Evolutionary conservation across 2,113 vertebrate species (phyloP), one percentile per base, ranked within the genome.

Genomic region (Ctenodactylus gundi): DNA sequence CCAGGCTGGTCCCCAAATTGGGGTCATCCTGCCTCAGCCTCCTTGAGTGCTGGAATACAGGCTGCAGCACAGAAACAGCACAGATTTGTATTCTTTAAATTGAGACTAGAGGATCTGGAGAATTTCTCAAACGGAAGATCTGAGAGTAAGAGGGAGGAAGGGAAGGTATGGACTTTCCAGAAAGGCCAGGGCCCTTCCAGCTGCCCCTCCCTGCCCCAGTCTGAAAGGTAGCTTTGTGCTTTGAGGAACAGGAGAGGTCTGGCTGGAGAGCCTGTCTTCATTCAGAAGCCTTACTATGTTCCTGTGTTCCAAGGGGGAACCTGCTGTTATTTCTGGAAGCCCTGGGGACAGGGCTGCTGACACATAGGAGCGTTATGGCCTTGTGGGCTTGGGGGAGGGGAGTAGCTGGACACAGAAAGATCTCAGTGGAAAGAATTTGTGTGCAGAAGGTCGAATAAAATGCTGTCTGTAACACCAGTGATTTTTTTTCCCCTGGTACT

Each of bases 271-370:
- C 90, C 49, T 34, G 73, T 93, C 73, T 93, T 82, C n/a, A 53
- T 7, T 83, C 88, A 97, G 93, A 95, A 96, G 88, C 92, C 82
- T 96, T 39, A 39, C 92, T 91, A 53, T 94, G 90, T 67, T 64
- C 87, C 76, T 80, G 67, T 31, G 6, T 91, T 81, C 77, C 46
- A 55, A 46, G 17, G 51, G 89, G 95, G 87, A 49, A 72, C 94
- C 70, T 65, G 85, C 82, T 97, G 94, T 96, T 97, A 97, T 97
- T 97, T 96, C 96, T 96, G 97, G 97, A 97, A 97, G 96, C 95
- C 92, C 90, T 88, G 93, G 85, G 94, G 93, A n/a, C 94, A n/a
- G 1, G 72, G 64, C 90, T 93, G 82, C 49, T 88, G 67, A 97
- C 94, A 95, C 90, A 80, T n/a, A n/a, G 11, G 15, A 93, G 53